Conservation (phyloP, 2,888 invertebrate species). For the Perithous albicinctus region DNA sequence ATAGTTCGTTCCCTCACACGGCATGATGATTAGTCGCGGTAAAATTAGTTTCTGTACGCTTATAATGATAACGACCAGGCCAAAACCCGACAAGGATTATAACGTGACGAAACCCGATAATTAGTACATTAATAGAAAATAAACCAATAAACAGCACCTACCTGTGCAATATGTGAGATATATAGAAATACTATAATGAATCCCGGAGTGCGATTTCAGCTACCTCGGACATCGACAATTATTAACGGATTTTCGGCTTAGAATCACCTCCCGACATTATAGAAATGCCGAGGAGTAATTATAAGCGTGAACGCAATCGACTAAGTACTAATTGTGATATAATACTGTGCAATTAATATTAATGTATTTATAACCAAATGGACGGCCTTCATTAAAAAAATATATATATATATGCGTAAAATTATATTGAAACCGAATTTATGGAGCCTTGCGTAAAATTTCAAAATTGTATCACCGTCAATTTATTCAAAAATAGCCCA, state of each 20-base stretch:
- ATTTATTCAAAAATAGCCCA: no score
- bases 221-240: slow-evolving; percentile 11
- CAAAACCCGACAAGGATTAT: slow-evolving; percentile 39
- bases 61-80: slow-evolving; percentile 33
- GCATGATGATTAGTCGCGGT: slow-evolving; percentile 60
- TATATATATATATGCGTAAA: no score
- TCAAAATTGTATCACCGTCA: no score
- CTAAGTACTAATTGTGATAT: not conserved
- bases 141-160: slow-evolving; percentile 63
- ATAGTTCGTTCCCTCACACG: slow-evolving; percentile 29
- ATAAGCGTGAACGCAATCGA: not conserved
- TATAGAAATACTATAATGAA: slow-evolving; percentile 29
- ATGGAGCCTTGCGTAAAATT: no score
- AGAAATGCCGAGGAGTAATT: slow-evolving; percentile 6
- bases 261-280: slow-evolving; percentile 12
- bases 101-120: slow-evolving; percentile 54
- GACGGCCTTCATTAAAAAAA: not conserved
- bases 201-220: slow-evolving; percentile 18
- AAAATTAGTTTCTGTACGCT: slow-evolving; percentile 44
- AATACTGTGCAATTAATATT: slow-evolving; percentile 16
- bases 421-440: no score
- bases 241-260: slow-evolving; percentile 25
- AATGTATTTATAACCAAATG: not conserved
- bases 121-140: slow-evolving; percentile 67
- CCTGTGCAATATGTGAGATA: slow-evolving; percentile 44